A percentile compares a stretch with the other conserved stretches of the same genome.
Conservation (phyloP, 2,888 invertebrate species). For the Drosophila lacicola region DNA sequence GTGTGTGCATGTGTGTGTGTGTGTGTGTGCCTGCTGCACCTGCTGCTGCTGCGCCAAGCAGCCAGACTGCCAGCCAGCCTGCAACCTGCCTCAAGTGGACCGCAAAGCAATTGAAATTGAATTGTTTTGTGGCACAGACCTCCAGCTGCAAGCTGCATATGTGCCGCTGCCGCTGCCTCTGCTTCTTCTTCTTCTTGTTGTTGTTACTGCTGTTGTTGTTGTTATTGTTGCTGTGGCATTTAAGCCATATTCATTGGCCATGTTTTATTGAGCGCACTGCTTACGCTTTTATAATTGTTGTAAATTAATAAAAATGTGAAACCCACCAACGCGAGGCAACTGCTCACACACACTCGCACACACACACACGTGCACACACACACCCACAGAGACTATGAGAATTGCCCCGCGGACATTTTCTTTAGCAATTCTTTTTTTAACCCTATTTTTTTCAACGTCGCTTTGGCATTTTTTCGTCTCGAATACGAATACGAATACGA, state of each 20-base stretch:
- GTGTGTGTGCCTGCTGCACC: conserved; percentile 57
- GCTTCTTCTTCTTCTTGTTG: conserved; percentile 21
- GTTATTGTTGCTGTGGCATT: conserved; percentile 51
- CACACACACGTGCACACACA: conserved; percentile 1
- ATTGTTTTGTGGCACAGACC: conserved; percentile 68
- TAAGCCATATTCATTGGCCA: conserved; percentile 57
- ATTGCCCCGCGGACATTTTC: conserved; percentile 70
- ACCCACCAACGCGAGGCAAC: conserved; percentile 25
- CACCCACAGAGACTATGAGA: conserved; percentile 59
- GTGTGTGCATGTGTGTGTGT: conserved; percentile 19
- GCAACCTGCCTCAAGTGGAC: conserved; percentile 71
- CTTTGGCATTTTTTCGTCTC: conserved; percentile 51
- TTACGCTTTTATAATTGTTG: conserved; percentile 75
- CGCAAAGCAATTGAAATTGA: conserved; percentile 79
- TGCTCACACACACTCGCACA: conserved; percentile 20
- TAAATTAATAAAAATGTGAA: conserved; percentile 72
- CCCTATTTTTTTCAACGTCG: conserved; percentile 55
- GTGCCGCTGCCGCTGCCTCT: conserved; percentile 15
- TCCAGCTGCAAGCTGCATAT: conserved; percentile 47
- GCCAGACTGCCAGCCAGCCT: background rate
- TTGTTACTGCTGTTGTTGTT: conserved; percentile 36
- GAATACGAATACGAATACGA: conserved; percentile 21
- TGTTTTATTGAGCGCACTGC: conserved; percentile 75
- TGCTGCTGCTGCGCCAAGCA: conserved; percentile 28
- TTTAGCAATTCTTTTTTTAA: conserved; percentile 58